Base-by-base conservation (phyloP, 2,113 vertebrate genomes). In the Polypterus bichir region DNA sequence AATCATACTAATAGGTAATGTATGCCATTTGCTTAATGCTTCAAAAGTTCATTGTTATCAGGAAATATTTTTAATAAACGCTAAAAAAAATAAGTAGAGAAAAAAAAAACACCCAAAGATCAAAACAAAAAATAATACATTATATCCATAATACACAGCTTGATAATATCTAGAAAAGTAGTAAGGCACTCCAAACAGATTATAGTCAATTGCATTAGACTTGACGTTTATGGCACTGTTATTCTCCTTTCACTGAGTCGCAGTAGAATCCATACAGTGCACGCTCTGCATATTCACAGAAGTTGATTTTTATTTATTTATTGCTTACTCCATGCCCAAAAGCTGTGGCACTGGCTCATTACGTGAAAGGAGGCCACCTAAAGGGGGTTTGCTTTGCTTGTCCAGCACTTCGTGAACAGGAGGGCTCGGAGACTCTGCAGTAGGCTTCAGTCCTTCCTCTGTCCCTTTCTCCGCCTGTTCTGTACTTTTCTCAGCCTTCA, bases 131-230 rank as follows among this genome's bases (percentile, higher is more conserved):
- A 83, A 68, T 78, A 73, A 69, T 65, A 68, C 75, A 77, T 60
- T 67, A 71, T 84, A 73, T 76, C 82, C 70, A 65, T 73, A 73
- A 73, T 68, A 77, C 80, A 82, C 80, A 77, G 74, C 70, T 68
- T 47, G 66, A 81, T 78, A 81, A 90, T 85, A 84, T 86, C 80
- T 83, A 84, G 82, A 83, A 86, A 88, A 90, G 89, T 89, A 89
- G 84, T 91, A 97, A 97, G 94, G 94, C 93, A 97, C 93, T 92
- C 89, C 74, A 75, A 83, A 82, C 63, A 80, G 76, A 80, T 75
- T 69, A 57, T 59, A 69, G 65, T 75, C 72, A 73, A 65, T 72
- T 48, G 71, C 71, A 66, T 68, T 72, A 69, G 51, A 76, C 78
- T 79, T 73, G 70, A 76, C 69, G 77, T 70, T 73, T 73, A 75